These are phyloP conservation scores for Pan paniscus DNA, from an alignment of 2,113 vertebrate genomes.

Conservation along the genomic window DNA sequence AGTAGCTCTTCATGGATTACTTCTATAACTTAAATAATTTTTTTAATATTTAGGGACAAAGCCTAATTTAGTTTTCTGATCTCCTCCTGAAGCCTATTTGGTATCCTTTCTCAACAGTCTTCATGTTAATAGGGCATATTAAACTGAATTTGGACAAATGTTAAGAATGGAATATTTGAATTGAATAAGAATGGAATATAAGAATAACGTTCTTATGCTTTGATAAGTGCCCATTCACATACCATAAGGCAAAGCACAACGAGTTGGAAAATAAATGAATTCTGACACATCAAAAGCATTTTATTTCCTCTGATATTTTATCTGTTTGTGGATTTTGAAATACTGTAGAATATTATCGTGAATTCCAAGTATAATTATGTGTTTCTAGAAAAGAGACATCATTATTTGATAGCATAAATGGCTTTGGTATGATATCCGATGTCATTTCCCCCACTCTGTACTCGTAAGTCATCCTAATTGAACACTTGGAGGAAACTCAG, in stretches of 20 bases:
- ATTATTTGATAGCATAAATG: constrained; percentile 75
- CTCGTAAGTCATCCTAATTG: constrained; percentile 70
- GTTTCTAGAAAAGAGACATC: constrained; percentile 77
- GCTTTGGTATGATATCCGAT: constrained; percentile 58
- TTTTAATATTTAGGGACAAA: constrained; percentile 62
- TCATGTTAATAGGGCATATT: constrained; percentile 46
- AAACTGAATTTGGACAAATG: constrained; percentile 61
- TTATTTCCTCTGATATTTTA: constrained; percentile 75
- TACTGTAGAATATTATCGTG: constrained; percentile 73
- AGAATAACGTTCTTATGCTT: constrained; percentile 60
- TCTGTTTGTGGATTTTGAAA: constrained; percentile 75
- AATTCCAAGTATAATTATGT: constrained; percentile 78
- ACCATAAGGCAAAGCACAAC: constrained; percentile 64
- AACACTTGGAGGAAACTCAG: constrained; percentile 64
- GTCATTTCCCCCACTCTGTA: constrained; percentile 68
- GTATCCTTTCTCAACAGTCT: constrained; percentile 35
- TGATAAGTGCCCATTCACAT: constrained; percentile 66
- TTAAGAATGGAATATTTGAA: constrained; percentile 63
- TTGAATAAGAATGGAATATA: constrained; percentile 58
- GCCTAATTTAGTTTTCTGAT: constrained; percentile 44
- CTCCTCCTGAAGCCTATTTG: constrained; percentile 29
- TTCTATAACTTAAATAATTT: constrained; percentile 57
- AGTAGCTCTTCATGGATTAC: constrained; percentile 37
- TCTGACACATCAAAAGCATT: constrained; percentile 78
- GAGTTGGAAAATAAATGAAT: constrained; percentile 76